Conservation (phyloP, 1,140 invertebrate species). For the Ips typographus region DNA sequence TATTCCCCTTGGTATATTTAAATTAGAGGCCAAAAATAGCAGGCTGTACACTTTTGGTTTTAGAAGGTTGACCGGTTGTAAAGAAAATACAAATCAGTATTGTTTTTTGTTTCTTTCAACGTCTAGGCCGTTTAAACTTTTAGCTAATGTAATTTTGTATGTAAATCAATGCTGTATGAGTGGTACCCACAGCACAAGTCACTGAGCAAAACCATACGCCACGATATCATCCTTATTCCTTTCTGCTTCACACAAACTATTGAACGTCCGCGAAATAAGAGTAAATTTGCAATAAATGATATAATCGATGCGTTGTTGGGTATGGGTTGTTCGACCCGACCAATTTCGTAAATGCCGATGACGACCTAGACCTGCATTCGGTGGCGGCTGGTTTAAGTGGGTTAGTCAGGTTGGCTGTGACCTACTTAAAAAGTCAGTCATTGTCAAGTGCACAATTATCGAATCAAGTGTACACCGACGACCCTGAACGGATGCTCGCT, state of each 20-base stretch:
- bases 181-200: too few relatives aligned
- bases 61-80: too few relatives aligned
- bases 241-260: too few relatives aligned
- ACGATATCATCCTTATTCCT: background rate
- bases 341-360: slow-evolving; percentile 28
- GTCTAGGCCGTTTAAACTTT: too few relatives aligned
- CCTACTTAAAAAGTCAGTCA: slow-evolving; percentile 32
- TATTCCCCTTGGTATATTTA: slow-evolving; percentile 17
- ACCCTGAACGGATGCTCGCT: slow-evolving; percentile 18
- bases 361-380: slow-evolving; percentile 32
- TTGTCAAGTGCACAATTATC: slow-evolving; percentile 30
- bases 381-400: slow-evolving; percentile 27
- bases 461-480: slow-evolving; percentile 22
- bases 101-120: too few relatives aligned
- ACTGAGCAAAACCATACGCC: too few relatives aligned
- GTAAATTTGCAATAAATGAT: background rate
- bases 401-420: slow-evolving; percentile 28
- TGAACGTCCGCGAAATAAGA: too few relatives aligned
- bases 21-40: slow-evolving; percentile 15
- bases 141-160: too few relatives aligned
- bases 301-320: background rate
- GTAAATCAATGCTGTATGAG: too few relatives aligned
- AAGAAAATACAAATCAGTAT: too few relatives aligned
- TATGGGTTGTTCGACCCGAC: slow-evolving; percentile 13
- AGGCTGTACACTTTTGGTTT: too few relatives aligned